Conservation (phyloP, 2,797 vertebrate species). For the Spinibarbus caldwelli region DNA sequence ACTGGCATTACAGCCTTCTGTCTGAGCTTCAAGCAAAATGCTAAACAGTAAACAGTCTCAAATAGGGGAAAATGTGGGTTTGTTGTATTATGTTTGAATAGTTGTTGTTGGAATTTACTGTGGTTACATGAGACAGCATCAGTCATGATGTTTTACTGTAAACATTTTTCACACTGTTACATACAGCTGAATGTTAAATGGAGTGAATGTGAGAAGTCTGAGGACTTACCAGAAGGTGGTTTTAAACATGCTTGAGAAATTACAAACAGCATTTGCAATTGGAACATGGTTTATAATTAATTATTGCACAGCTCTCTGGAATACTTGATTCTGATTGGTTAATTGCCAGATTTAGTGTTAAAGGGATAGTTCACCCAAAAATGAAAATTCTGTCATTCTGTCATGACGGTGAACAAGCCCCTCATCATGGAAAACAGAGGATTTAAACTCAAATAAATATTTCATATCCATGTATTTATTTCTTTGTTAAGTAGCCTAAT, state of each 20-base stretch:
- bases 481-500: background rate
- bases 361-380: background rate
- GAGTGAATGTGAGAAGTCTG: background rate
- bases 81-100: background rate
- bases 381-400: background rate
- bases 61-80: background rate
- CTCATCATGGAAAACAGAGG: background rate
- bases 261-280: background rate
- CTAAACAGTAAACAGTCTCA: background rate
- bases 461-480: background rate
- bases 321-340: background rate
- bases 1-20: background rate
- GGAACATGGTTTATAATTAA: background rate
- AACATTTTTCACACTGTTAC: background rate
- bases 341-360: background rate
- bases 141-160: background rate
- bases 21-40: background rate
- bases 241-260: slow-evolving; percentile 1
- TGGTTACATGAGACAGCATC: background rate
- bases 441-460: slow-evolving; percentile 2
- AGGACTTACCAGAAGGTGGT: background rate
- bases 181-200: slow-evolving; percentile 14
- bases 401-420: background rate
- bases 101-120: background rate
- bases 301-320: background rate